phyloP scores from a whole-genome alignment of 2,888 invertebrate genomes.

The Tenthredo distinguenda region DNA sequence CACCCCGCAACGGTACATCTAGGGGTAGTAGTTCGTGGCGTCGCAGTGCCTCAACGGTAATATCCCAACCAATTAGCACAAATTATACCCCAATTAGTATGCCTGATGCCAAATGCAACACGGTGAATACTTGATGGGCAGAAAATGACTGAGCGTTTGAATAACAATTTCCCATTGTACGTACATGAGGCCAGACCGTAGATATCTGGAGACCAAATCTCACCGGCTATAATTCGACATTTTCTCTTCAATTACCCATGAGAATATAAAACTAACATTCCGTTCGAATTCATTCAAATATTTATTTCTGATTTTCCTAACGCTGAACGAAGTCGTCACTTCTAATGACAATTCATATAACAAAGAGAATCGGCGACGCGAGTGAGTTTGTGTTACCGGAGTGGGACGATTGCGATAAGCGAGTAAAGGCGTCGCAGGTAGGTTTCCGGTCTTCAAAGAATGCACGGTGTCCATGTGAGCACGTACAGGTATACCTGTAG shows the following conservation, averaged over 20 bases:
- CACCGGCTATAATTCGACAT: background rate
- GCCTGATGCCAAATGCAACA: slow-evolving; percentile 7
- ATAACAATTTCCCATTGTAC: slow-evolving; percentile 12
- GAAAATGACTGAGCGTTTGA: slow-evolving; percentile 24
- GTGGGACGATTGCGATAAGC: slow-evolving; percentile 35
- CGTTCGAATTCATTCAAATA: background rate
- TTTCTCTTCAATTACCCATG: background rate
- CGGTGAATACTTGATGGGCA: slow-evolving; percentile 19
- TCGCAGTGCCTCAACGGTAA: slow-evolving; percentile 11
- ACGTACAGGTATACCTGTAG: background rate
- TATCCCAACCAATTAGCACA: slow-evolving; percentile 38
- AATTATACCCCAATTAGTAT: slow-evolving; percentile 46
- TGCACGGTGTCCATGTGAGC: background rate
- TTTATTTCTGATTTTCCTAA: background rate
- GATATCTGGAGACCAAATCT: background rate
- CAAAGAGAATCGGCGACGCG: background rate
- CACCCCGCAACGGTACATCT: slow-evolving; percentile 28
- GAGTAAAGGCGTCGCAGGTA: background rate
- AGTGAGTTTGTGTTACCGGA: background rate
- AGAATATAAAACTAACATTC: background rate
- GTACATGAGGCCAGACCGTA: background rate
- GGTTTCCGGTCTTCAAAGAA: background rate
- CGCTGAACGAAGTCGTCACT: background rate
- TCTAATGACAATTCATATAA: background rate
- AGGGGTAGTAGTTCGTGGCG: slow-evolving; percentile 19